Evolutionary conservation across 1,140 invertebrate genomes (phyloP), one percentile per base, ranked within the genome.

Genomic region (Conus betulinus): DNA sequence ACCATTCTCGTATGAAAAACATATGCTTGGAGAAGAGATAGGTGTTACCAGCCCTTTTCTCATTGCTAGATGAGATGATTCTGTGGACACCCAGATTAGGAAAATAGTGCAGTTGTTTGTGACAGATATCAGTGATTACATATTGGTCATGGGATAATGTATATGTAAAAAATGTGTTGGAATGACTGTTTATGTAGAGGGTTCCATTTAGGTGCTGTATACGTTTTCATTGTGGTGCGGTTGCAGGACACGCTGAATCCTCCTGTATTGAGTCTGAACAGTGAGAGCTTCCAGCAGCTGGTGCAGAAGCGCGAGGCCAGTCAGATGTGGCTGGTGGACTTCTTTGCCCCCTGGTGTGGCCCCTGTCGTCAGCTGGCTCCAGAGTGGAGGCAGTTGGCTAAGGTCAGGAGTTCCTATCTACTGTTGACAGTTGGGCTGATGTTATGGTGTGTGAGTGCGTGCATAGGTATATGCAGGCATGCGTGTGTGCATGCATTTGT

Each of bases 321-420:
- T 82, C 94, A 96, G 52, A 93, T 97, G 1, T 97, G 96, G 96
- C 90, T 97, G 8, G 96, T 97, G 25, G 97, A 97, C 93, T 97
- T 97, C 94, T 97, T 96, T 94, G 96, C 96, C 78, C 96, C 96
- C 1, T 97, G 97, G 96, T 97, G 97, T 96, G 96, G 96, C 84
- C 97, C 97, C 4, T 97, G 97, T 93, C 96, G 97, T 89, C 96
- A 96, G 92, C 93, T 97, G 74, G 95, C 96, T 5, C 96, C 96
- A 39, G 96, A 97, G 89, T 97, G 97, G 97, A 95, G 96, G 39
- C 93, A 95, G 91, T 94, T 97, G 67, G 96, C 96, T 20, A 96
- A 96, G 93, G 95, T 96, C 53, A n/a, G 81, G 11, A 20, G 11
- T 39, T 78, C 74, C 10, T 78, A 5, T 39, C 27, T 78, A 1